Percentiles rank a stretch among this genome's conserved stretches.
phyloP scores from a whole-genome alignment of 2,888 invertebrate genomes.

The Marasmarcha lunaedactyla region DNA sequence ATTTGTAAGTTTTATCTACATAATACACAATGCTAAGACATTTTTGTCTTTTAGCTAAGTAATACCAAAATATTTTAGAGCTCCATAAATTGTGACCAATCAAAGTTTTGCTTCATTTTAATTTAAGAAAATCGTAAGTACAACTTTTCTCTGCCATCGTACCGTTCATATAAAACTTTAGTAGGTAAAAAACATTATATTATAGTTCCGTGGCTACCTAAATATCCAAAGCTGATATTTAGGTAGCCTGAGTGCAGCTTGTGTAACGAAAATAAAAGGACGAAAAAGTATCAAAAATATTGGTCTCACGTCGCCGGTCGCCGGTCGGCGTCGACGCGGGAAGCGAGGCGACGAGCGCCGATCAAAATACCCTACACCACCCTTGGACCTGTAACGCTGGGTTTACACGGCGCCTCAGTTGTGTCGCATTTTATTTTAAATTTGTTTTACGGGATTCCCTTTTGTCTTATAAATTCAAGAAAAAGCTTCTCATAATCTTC shows the following conservation, averaged over 20 bases:
- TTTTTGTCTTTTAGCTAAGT: too few species aligned
- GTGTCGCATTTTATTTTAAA: background rate
- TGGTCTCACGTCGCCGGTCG: constrained; percentile 29
- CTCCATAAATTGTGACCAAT: too few species aligned
- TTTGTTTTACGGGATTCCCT: constrained; percentile 3
- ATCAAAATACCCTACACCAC: constrained; percentile 43
- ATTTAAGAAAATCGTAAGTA: too few species aligned
- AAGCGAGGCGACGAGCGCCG: constrained; percentile 22
- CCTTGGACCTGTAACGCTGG: constrained; percentile 19
- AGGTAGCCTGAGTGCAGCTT: constrained; percentile 11
- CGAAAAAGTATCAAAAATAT: constrained; percentile 33
- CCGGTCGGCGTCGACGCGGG: constrained; percentile 25
- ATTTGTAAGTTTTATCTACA: too few species aligned
- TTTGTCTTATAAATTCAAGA: too few species aligned
- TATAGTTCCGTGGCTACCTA: too few species aligned
- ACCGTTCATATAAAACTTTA: too few species aligned
- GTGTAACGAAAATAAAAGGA: constrained; percentile 15
- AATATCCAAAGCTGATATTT: constrained; percentile 17
- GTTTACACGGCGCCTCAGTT: constrained; percentile 8
- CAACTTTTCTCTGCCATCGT: too few species aligned
- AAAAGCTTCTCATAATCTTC: too few species aligned
- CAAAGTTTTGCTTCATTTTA: constrained; percentile 5
- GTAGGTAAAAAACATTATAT: too few species aligned
- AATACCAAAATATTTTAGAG: too few species aligned
- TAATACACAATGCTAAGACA: too few species aligned